phyloP scores from a whole-genome alignment of 2,888 invertebrate genomes.

The Eupithecia insigniata region DNA sequence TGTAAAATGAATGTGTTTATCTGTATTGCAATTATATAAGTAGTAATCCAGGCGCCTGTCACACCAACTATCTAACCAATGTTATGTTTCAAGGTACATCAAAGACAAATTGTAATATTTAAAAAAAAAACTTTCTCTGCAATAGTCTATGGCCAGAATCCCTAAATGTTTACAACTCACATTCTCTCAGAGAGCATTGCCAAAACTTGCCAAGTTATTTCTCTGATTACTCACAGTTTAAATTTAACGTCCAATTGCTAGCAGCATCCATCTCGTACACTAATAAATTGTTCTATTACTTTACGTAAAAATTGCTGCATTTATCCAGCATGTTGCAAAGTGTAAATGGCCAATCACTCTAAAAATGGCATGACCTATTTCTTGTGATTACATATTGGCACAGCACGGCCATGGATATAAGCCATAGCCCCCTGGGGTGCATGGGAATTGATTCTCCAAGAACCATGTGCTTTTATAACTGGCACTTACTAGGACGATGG shows the following conservation, averaged over 20 bases:
- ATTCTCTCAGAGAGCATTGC: neutral
- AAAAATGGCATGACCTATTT: conserved; percentile 41
- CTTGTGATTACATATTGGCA: conserved; percentile 45
- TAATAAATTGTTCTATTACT: neutral
- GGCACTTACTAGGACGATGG: conserved; percentile 14
- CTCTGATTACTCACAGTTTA: conserved; percentile 16
- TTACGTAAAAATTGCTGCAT: neutral
- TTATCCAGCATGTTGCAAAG: conserved; percentile 11
- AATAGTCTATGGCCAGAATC: neutral
- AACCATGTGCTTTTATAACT: conserved; percentile 44
- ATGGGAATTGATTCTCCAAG: conserved; percentile 60
- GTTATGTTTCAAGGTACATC: neutral
- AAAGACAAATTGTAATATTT: neutral
- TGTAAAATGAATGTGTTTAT: conserved; percentile 6
- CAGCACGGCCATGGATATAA: conserved; percentile 56
- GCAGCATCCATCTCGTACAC: neutral
- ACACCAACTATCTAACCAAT: neutral
- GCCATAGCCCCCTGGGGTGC: conserved; percentile 56
- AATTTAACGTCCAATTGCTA: conserved; percentile 17
- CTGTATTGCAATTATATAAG: neutral
- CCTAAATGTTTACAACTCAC: neutral
- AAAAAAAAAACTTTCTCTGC: neutral
- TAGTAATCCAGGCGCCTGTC: neutral
- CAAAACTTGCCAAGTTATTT: conserved; percentile 17
- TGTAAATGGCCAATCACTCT: conserved; percentile 18